Conservation (phyloP, 2,797 vertebrate genomes). For the Synanceia verrucosa region DNA sequence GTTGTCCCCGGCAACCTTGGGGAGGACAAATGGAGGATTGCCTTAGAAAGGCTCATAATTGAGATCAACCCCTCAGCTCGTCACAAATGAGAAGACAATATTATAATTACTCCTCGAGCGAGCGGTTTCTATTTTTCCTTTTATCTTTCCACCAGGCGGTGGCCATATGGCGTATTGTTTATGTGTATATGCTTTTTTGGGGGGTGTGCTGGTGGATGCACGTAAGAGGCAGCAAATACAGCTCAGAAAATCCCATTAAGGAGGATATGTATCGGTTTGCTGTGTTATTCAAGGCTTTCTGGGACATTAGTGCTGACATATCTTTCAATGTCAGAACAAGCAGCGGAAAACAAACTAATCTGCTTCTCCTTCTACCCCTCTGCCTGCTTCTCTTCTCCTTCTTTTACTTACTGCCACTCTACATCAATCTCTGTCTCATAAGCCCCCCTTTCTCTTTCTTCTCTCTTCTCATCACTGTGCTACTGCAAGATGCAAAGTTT, state of each 20-base stretch:
- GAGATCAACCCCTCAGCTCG: slow-evolving; percentile 62
- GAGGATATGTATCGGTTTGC: slow-evolving; percentile 69
- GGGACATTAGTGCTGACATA: slow-evolving; percentile 68
- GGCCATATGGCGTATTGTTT: slow-evolving; percentile 58
- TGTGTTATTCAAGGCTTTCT: slow-evolving; percentile 74
- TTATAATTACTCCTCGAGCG: slow-evolving; percentile 66
- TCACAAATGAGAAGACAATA: slow-evolving; percentile 66
- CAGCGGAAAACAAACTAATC: slow-evolving; percentile 71
- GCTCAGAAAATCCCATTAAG: slow-evolving; percentile 73
- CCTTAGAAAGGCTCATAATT: slow-evolving; percentile 49
- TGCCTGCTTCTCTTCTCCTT: slow-evolving; percentile 20
- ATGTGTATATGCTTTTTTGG: slow-evolving; percentile 11
- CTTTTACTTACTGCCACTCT: slow-evolving; percentile 50
- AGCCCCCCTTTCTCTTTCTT: slow-evolving; percentile 19
- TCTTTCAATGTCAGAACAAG: slow-evolving; percentile 72
- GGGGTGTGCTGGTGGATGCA: neutral
- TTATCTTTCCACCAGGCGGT: slow-evolving; percentile 49
- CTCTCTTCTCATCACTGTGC: slow-evolving; percentile 6
- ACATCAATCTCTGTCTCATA: slow-evolving; percentile 56
- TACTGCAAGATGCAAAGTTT: slow-evolving; percentile 12
- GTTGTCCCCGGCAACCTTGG: slow-evolving; percentile 53
- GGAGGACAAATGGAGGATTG: slow-evolving; percentile 47
- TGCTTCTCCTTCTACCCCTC: slow-evolving; percentile 37
- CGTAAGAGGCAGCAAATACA: slow-evolving; percentile 38
- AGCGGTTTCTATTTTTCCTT: slow-evolving; percentile 56